Conservation (phyloP, 2,113 vertebrate species). For the Dendrocopos noguchii region DNA sequence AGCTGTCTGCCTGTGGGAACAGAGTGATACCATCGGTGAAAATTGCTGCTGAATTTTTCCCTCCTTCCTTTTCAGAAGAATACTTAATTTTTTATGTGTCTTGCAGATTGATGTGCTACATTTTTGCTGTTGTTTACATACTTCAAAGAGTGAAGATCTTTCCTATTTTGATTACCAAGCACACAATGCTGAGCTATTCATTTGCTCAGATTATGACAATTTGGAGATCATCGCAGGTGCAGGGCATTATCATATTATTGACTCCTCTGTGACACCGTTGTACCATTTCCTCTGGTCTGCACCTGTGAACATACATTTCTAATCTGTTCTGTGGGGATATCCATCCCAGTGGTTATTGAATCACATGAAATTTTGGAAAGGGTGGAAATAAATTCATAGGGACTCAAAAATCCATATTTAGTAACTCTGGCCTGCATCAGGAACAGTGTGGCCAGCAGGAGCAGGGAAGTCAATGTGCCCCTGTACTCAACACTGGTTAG, state of each 20-base stretch:
- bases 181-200: not conserved
- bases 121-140: not conserved
- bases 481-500: no score
- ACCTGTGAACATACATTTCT: not conserved
- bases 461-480: no score
- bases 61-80: not conserved
- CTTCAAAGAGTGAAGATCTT: not conserved
- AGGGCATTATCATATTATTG: not conserved
- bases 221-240: not conserved
- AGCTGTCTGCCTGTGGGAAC: not conserved
- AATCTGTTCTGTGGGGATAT: not conserved
- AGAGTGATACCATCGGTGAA: not conserved
- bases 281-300: not conserved
- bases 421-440: not conserved
- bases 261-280: not conserved
- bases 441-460: no score
- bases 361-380: not conserved
- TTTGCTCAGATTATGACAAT: not conserved
- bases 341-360: not conserved
- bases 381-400: not conserved
- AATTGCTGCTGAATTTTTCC: not conserved
- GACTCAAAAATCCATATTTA: not conserved
- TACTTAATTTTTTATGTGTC: not conserved
- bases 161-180: not conserved
- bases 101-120: not conserved